Evolutionary conservation across 2,888 invertebrate species (phyloP).

Genomic region (Acleris laterana): DNA sequence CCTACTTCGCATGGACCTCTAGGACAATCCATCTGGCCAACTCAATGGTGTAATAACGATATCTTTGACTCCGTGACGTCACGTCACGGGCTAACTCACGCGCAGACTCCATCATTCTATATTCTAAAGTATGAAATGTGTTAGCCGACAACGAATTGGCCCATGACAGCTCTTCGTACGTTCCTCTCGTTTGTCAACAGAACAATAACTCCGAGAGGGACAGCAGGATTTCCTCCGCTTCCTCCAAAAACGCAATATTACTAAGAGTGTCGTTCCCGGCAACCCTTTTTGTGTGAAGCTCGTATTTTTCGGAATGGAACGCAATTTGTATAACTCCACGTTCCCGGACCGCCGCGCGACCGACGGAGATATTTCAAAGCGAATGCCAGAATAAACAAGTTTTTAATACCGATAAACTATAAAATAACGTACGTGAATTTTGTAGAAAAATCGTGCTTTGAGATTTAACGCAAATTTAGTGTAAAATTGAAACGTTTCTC

Average conservation of each 20-base stretch:
- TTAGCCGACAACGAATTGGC: constrained; percentile 19
- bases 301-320: constrained; percentile 71
- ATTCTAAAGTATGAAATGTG: too few relatives aligned
- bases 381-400: constrained; percentile 13
- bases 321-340: constrained; percentile 60
- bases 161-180: constrained; percentile 39
- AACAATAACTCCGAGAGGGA: constrained; percentile 54
- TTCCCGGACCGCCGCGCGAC: constrained; percentile 10
- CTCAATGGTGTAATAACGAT: too few relatives aligned
- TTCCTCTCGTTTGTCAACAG: constrained; percentile 59
- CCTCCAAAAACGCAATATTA: constrained; percentile 62
- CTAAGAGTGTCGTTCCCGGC: constrained; percentile 51
- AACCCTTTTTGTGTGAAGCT: constrained; percentile 64
- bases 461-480: too few relatives aligned
- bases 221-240: constrained; percentile 52
- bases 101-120: too few relatives aligned
- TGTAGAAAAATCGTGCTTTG: background rate
- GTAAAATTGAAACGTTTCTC: too few relatives aligned
- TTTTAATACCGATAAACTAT: constrained; percentile 6
- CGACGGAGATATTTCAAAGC: constrained; percentile 14
- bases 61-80: too few relatives aligned
- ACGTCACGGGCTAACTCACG: too few relatives aligned
- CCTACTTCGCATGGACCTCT: too few relatives aligned
- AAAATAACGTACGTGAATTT: background rate
- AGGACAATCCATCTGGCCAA: too few relatives aligned